Percentiles rank a stretch among this genome's conserved stretches.
These are phyloP conservation scores for Trichoplusia ni DNA, from an alignment of 1,140 invertebrate species.

Conservation along the genomic window DNA sequence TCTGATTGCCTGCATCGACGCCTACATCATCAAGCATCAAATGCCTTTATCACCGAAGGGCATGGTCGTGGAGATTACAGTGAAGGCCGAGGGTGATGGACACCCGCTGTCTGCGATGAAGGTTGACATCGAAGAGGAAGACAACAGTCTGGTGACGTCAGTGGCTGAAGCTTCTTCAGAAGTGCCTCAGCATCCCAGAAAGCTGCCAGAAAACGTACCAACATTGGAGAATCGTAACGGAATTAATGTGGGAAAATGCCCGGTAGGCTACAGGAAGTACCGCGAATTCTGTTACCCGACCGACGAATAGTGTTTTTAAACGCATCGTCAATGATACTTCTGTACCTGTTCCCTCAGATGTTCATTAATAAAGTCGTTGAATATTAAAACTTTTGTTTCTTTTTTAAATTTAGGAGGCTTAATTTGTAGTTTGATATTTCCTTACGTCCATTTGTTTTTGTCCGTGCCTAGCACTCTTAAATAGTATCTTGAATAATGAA, in stretches of 20 bases:
- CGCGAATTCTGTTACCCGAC: too few relatives aligned
- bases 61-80: neutral
- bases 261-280: neutral
- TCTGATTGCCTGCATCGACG: constrained; percentile 13
- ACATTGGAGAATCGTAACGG: neutral
- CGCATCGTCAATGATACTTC: too few relatives aligned
- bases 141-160: neutral
- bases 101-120: neutral
- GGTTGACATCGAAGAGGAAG: constrained; percentile 1
- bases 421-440: too few relatives aligned
- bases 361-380: too few relatives aligned
- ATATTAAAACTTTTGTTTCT: too few relatives aligned
- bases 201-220: neutral
- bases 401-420: too few relatives aligned
- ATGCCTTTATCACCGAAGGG: neutral
- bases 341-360: too few relatives aligned
- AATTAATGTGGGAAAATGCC: neutral
- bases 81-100: neutral
- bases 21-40: neutral
- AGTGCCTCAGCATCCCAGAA: neutral
- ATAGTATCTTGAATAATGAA: too few relatives aligned
- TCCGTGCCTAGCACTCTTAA: too few relatives aligned
- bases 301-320: too few relatives aligned
- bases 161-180: neutral
- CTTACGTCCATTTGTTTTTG: too few relatives aligned